These are phyloP conservation scores for Lytechinus variegatus DNA, from an alignment of 35 echinoderm and acorn worm species.

Conservation along the genomic window DNA sequence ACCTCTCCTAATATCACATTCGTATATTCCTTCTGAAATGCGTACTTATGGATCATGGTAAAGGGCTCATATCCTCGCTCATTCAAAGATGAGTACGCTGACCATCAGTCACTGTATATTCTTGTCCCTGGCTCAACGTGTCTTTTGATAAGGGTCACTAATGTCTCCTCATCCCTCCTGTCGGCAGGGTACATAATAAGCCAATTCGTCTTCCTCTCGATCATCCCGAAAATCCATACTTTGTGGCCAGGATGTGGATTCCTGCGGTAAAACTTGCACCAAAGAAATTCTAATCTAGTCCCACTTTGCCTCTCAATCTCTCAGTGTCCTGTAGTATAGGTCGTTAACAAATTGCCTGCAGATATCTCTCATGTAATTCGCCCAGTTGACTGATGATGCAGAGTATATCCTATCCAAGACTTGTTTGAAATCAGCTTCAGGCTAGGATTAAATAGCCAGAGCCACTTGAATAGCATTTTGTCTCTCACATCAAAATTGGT, in stretches of 20 bases:
- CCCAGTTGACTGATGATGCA: too few species aligned
- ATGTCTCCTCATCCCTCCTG: neutral
- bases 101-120: slow-evolving; percentile 53
- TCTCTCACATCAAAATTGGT: too few species aligned
- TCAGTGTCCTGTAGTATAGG: neutral
- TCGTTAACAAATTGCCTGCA: slow-evolving; percentile 32
- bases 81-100: slow-evolving; percentile 11
- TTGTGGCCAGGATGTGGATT: neutral
- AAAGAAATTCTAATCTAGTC: slow-evolving; percentile 19
- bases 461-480: too few species aligned
- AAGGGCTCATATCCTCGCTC: too few species aligned
- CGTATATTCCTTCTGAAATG: neutral
- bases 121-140: neutral
- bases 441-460: too few species aligned
- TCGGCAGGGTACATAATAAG: slow-evolving; percentile 39
- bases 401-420: too few species aligned
- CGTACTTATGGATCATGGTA: slow-evolving; percentile 23
- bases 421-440: too few species aligned
- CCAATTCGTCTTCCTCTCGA: neutral
- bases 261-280: slow-evolving; percentile 38
- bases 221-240: neutral
- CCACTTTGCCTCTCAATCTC: slow-evolving; percentile 18
- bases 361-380: neutral
- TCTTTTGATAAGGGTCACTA: neutral
- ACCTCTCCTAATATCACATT: neutral